Conservation (phyloP, 2,797 vertebrate species). For the Scolopax rusticola region DNA sequence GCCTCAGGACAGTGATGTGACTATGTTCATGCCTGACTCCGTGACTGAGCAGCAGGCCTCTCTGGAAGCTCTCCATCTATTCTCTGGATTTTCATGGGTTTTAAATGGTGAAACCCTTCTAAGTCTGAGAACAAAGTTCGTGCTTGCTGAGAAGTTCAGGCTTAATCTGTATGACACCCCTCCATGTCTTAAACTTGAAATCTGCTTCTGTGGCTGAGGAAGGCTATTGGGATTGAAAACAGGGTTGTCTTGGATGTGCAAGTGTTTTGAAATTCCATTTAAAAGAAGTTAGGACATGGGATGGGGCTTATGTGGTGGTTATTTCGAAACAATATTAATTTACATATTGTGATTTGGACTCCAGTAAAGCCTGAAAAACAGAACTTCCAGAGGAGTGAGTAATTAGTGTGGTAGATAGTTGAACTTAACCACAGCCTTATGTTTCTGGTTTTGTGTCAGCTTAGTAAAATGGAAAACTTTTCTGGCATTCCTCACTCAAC, state of each 20-base stretch:
- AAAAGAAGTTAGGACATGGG: neutral
- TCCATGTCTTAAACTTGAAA: neutral
- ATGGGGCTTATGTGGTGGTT: neutral
- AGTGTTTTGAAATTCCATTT: neutral
- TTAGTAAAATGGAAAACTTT: neutral
- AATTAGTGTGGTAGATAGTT: neutral
- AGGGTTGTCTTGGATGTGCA: neutral
- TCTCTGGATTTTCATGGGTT: neutral
- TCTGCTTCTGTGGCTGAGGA: rapidly evolving
- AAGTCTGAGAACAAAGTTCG: neutral
- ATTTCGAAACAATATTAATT: neutral
- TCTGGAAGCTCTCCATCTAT: neutral
- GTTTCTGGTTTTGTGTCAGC: neutral
- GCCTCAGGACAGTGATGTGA: neutral
- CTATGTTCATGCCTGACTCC: neutral
- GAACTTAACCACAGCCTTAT: neutral
- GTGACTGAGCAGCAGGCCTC: neutral
- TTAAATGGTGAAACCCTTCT: neutral
- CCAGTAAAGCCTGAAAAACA: neutral
- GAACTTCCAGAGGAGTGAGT: neutral
- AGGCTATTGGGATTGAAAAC: neutral
- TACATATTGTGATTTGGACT: neutral
- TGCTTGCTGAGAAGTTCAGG: neutral
- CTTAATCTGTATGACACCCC: neutral
- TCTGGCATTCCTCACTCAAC: neutral